phyloP scores from a whole-genome alignment of 1,140 invertebrate genomes.

The Oncopeltus fasciatus region DNA sequence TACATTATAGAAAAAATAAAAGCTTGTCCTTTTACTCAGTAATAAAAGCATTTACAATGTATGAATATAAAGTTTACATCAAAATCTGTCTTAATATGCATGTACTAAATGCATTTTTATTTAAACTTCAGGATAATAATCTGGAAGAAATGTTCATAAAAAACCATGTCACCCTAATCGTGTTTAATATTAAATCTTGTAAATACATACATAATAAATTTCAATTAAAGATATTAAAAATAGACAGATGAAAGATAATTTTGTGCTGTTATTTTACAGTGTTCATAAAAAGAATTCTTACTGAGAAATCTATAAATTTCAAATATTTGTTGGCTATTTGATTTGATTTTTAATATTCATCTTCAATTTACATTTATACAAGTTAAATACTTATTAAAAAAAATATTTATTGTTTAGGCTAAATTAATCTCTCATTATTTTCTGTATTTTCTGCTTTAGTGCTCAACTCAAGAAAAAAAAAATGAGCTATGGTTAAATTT shows the following conservation, averaged over 20 bases:
- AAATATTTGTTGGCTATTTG: too few species aligned
- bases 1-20: constrained; percentile 19
- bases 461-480: too few species aligned
- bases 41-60: constrained; percentile 18
- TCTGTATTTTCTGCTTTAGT: too few species aligned
- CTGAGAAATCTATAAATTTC: too few species aligned
- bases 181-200: constrained; percentile 14
- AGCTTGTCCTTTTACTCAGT: constrained; percentile 11
- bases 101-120: constrained; percentile 17
- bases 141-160: constrained; percentile 14
- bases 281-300: constrained; percentile 14
- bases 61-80: constrained; percentile 15
- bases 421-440: too few species aligned
- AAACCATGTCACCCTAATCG: background rate
- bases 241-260: constrained; percentile 14
- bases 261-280: constrained; percentile 18
- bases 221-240: constrained; percentile 12
- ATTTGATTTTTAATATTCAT: too few species aligned
- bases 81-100: constrained; percentile 16
- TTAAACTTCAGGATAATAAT: constrained; percentile 6
- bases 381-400: too few species aligned
- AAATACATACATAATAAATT: constrained; percentile 12
- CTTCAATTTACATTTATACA: too few species aligned
- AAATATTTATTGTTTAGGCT: too few species aligned
- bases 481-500: too few species aligned